phyloP scores from a whole-genome alignment of 2,113 vertebrate species.

The Shinisaurus crocodilurus region DNA sequence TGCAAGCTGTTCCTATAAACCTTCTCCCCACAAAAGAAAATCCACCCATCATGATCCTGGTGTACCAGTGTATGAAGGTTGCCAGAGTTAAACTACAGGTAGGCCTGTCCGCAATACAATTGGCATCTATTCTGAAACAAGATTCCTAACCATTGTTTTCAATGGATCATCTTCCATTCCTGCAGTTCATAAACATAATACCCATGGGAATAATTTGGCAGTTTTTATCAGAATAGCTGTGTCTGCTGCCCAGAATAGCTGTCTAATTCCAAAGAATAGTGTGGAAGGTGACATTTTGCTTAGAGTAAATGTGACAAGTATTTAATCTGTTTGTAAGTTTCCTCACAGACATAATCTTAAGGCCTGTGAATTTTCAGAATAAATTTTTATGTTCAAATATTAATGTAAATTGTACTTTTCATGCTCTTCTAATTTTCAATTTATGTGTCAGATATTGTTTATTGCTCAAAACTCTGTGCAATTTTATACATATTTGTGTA shows the following conservation, averaged over 20 bases:
- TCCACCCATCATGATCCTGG: too few relatives aligned
- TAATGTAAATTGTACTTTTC: constrained; percentile 15
- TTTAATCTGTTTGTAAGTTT: constrained; percentile 10
- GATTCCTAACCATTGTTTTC: not conserved
- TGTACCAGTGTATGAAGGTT: not conserved
- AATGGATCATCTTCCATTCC: not conserved
- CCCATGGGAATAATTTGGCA: not conserved
- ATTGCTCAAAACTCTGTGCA: not conserved
- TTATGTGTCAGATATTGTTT: not conserved
- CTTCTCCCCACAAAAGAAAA: not conserved
- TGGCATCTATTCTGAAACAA: not conserved
- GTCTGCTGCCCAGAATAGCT: constrained; percentile 6
- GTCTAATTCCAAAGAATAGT: not conserved
- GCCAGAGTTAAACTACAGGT: not conserved
- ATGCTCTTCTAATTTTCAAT: constrained; percentile 7
- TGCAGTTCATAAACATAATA: not conserved
- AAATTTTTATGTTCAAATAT: constrained; percentile 1
- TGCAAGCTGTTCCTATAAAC: not conserved
- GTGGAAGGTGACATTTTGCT: constrained; percentile 7
- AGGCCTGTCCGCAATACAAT: not conserved
- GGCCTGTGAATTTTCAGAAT: not conserved
- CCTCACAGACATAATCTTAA: not conserved
- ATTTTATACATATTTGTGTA: not conserved
- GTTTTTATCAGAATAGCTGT: not conserved
- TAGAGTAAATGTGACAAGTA: constrained; percentile 4